phyloP scores from a whole-genome alignment of 2,113 vertebrate genomes.

The Festucalex cinctus region DNA sequence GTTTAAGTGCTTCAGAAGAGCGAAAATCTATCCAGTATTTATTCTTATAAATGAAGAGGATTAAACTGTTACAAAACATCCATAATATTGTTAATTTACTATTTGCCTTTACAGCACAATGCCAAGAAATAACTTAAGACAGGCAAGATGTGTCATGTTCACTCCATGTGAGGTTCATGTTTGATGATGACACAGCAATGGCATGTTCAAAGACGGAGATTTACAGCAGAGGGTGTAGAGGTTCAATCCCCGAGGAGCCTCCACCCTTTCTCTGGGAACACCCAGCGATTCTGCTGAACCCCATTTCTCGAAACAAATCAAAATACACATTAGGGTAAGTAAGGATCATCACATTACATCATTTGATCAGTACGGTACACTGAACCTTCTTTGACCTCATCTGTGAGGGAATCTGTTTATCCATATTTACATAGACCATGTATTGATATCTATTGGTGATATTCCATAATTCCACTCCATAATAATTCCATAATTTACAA shows the following conservation, averaged over 20 bases:
- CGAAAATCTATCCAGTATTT: neutral
- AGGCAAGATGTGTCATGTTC: slow-evolving; percentile 10
- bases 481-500: no score
- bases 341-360: neutral
- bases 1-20: neutral
- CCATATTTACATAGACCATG: neutral
- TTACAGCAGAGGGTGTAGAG: slow-evolving; percentile 13
- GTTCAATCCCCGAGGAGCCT: neutral
- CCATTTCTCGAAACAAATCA: neutral
- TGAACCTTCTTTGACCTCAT: neutral
- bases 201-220: slow-evolving; percentile 20
- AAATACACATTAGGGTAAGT: neutral
- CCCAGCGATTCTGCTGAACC: neutral
- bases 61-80: neutral
- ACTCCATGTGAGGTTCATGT: neutral
- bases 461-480: neutral
- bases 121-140: slow-evolving; percentile 1
- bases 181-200: slow-evolving; percentile 14
- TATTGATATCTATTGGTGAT: neutral
- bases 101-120: neutral
- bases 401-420: neutral
- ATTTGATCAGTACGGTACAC: neutral
- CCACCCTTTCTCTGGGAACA: slow-evolving; percentile 18
- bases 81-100: slow-evolving; percentile 16
- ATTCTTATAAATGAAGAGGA: neutral